phyloP scores from a whole-genome alignment of 2,888 invertebrate species.

The Dilophus febrilis region DNA sequence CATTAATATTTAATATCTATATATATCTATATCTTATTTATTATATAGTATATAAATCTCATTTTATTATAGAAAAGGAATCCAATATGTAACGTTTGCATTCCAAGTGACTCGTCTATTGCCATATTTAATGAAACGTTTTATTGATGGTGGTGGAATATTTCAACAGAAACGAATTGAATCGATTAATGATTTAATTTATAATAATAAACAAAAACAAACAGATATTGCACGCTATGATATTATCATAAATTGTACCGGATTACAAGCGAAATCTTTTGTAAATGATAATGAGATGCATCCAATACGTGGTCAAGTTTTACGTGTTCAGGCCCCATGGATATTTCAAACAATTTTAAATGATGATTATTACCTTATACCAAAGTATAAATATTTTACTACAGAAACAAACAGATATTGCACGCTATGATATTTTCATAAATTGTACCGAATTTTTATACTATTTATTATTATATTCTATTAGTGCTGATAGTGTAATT shows the following conservation, averaged over 20 bases:
- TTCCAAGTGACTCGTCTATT: conserved; percentile 48
- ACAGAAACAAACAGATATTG: too few relatives aligned
- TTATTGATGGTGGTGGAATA: conserved; percentile 40
- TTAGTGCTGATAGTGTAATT: conserved; percentile 39
- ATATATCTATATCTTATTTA: background rate
- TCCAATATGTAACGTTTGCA: conserved; percentile 47
- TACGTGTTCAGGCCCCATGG: conserved; percentile 52
- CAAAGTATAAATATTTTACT: conserved; percentile 40
- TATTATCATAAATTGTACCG: conserved; percentile 65
- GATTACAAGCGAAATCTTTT: conserved; percentile 45
- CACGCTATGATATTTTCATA: conserved; percentile 56
- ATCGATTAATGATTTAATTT: conserved; percentile 32
- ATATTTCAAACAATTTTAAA: conserved; percentile 39
- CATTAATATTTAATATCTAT: background rate
- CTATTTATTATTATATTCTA: conserved; percentile 8
- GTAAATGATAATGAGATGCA: conserved; percentile 41
- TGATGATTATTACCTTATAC: conserved; percentile 53
- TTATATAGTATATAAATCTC: too few relatives aligned
- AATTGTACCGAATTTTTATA: conserved; percentile 55
- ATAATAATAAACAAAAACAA: background rate
- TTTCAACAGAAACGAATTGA: conserved; percentile 35
- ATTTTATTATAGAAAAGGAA: conserved; percentile 47
- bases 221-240: too few relatives aligned
- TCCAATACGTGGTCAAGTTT: conserved; percentile 61
- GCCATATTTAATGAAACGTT: conserved; percentile 45